Evolutionary conservation across 2,113 vertebrate genomes (phyloP), one percentile per base, ranked within the genome.

Genomic region (Gymnocephalus cernua): DNA sequence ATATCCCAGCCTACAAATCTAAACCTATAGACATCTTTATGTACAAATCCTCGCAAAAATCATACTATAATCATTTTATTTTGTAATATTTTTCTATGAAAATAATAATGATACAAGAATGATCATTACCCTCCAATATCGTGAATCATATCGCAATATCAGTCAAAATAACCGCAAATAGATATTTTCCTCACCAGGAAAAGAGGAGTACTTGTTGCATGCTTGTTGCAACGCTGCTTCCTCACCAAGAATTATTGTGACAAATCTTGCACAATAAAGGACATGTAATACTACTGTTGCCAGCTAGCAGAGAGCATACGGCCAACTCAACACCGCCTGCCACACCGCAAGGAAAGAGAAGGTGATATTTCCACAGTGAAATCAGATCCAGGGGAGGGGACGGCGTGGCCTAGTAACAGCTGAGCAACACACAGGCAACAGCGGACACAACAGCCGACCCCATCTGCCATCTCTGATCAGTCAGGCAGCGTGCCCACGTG

Each of bases 311-410:
- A 54, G 68, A 72, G 44, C 65, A 32, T 18, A 69, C 35, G 45
- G 9, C 69, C n/a, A 51, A 64, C 78, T 72, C 58, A 32, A 56
- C 77, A 35, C 51, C 15, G 71, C 63, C 74, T 79, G 88, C 51
- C 88, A 83, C 86, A 25, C 74, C 63, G 51, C 80, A 87, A 80
- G 89, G 89, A 90, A 91, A 89, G 71, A 90, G 87, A 87, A 90
- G 90, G 80, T 87, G 88, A 93, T 91, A 84, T 93, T 93, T 93
- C 91, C 88, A 93, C 87, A 86, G 88, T 93, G 93, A 92, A 93
- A 94, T 56, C 67, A 47, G 90, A 94, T 89, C 86, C 86, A 79
- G 84, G 88, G 79, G 66, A 86, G 70, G 81, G 80, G 83, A 86
- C 62, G 75, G 62, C 2, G 65, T 84, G 90, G 85, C 86, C 82